These are phyloP conservation scores for Tachypleus tridentatus DNA, from an alignment of 1,140 invertebrate genomes.

Conservation along the genomic window DNA sequence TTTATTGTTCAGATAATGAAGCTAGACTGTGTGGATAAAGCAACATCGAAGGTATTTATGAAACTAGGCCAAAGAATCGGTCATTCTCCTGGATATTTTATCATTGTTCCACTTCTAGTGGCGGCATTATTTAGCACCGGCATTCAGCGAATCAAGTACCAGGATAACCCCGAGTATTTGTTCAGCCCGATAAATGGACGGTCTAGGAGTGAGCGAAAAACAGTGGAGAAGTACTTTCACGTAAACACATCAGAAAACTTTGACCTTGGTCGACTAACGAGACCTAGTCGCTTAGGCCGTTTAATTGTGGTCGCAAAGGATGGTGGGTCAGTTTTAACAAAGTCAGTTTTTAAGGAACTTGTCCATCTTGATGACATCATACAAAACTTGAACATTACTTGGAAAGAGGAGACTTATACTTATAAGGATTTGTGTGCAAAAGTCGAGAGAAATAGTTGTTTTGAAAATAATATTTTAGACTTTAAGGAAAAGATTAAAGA, in stretches of 20 bases:
- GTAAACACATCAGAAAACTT: constrained; percentile 76
- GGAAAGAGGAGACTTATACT: constrained; percentile 49
- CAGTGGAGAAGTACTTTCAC: constrained; percentile 69
- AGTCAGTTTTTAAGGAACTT: constrained; percentile 64
- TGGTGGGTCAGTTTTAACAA: constrained; percentile 60
- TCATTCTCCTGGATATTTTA: constrained; percentile 69
- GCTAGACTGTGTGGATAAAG: constrained; percentile 21
- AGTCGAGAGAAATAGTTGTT: constrained; percentile 61
- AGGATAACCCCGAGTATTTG: constrained; percentile 84
- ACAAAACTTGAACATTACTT: constrained; percentile 54
- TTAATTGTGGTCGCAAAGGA: constrained; percentile 73
- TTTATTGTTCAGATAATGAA: constrained; percentile 2
- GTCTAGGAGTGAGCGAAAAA: constrained; percentile 53
- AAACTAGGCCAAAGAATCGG: constrained; percentile 67
- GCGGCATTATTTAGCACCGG: constrained; percentile 70
- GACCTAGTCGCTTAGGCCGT: constrained; percentile 74
- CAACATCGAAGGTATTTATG: constrained; percentile 56
- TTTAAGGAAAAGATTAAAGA: constrained; percentile 61
- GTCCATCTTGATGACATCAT: constrained; percentile 58
- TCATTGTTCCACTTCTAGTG: constrained; percentile 69
- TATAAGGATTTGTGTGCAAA: constrained; percentile 71
- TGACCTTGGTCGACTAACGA: constrained; percentile 68
- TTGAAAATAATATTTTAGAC: constrained; percentile 71
- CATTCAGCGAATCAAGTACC: constrained; percentile 68
- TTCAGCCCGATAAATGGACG: constrained; percentile 76